A percentile compares a stretch with the other conserved stretches of the same genome.
These are phyloP conservation scores for Phorcus lineatus DNA, from an alignment of 2,888 invertebrate genomes.

Conservation along the genomic window DNA sequence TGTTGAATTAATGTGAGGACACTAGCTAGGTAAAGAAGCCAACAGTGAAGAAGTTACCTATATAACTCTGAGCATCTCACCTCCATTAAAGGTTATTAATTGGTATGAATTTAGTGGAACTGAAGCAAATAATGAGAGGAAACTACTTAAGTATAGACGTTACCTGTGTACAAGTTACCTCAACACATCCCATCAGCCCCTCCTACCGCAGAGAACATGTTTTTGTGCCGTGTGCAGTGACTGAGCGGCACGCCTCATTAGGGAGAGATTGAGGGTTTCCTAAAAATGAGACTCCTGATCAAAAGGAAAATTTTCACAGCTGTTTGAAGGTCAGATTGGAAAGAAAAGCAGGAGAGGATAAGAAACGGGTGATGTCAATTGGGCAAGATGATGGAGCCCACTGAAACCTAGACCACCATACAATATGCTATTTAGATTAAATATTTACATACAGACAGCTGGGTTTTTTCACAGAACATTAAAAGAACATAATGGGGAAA, in stretches of 20 bases:
- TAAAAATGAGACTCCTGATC: conserved; percentile 25
- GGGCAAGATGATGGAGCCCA: neutral
- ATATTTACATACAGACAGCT: conserved; percentile 26
- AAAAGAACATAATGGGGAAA: conserved; percentile 19
- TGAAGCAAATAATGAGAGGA: too few relatives aligned
- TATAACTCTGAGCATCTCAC: too few relatives aligned
- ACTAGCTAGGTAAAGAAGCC: too few relatives aligned
- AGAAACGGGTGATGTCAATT: neutral
- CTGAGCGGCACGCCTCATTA: conserved; percentile 19
- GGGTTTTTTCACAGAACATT: conserved; percentile 1
- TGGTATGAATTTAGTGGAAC: too few relatives aligned
- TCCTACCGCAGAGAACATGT: neutral
- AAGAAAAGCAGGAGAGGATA: neutral
- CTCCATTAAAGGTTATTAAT: too few relatives aligned
- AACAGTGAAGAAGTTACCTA: too few relatives aligned
- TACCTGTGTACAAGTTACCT: neutral
- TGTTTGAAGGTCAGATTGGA: neutral
- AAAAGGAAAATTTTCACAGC: conserved; percentile 25
- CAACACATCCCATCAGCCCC: neutral
- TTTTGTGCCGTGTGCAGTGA: conserved; percentile 23
- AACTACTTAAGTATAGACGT: neutral
- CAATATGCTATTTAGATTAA: conserved; percentile 25
- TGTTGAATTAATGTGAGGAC: too few relatives aligned
- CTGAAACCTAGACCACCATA: conserved; percentile 1
- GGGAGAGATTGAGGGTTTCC: conserved; percentile 26